Evolutionary conservation across 2,113 vertebrate species (phyloP), one percentile per base, ranked within the genome.

Genomic region (Trichomycterus rosablanca): DNA sequence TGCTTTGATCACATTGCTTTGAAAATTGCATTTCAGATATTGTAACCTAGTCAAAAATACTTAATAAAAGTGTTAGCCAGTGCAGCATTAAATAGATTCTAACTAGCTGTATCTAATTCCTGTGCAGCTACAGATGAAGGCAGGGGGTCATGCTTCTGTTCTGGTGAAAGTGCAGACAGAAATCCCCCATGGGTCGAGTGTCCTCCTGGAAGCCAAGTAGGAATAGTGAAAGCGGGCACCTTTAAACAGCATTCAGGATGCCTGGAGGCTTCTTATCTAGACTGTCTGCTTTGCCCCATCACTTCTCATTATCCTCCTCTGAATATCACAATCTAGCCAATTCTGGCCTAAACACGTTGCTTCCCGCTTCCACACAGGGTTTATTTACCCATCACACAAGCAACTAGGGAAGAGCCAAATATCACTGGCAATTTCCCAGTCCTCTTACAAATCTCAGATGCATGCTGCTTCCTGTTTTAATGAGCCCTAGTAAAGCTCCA

Each of bases 301-400:
- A 83, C 80, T 82, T 78, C 80, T 84, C 76, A 82, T 84, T 86
- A 84, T 79, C 74, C 76, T 63, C 62, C 68, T 54, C 71, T 73
- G 78, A 81, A 81, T 82, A 79, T 80, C 74, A 71, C 74, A 82
- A 78, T 79, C 74, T 74, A 57, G 59, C 76, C 77, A 75, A 78
- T 81, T 81, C 46, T 15, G 54, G 56, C 62, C 59, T 70, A 67
- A 80, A 77, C 66, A 64, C 56, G 18, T 67, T 56, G 45, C 51
- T 57, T 70, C 59, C 62, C 43, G 52, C 48, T 49, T 66, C 74
- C 72, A 77, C 76, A 54, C 5, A 63, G 60, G 77, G 73, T 72
- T 78, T 74, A 77, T 40, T 40, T 40, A 40, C 37, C 37, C 5
- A 12, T 40, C 37, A 40, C 37, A 40, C 3, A 6, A n/a, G 37